phyloP scores from a whole-genome alignment of 2,888 invertebrate genomes.

The Tetramorium bicarinatum region DNA sequence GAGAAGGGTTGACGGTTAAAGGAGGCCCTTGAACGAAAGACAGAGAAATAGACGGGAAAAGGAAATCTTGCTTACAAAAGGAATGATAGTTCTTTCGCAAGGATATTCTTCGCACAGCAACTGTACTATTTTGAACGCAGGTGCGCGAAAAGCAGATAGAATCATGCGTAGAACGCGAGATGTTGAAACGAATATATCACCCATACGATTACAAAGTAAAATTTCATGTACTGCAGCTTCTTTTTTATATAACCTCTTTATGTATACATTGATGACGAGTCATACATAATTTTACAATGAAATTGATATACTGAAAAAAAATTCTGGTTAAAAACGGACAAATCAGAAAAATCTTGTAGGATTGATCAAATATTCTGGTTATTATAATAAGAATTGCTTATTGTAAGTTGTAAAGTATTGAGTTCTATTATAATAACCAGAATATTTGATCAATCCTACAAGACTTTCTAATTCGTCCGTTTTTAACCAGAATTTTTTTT shows the following conservation, averaged over 20 bases:
- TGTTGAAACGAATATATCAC: slow-evolving; percentile 4
- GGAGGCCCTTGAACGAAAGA: not conserved
- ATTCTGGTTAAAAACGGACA: too few species aligned
- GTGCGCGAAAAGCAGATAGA: not conserved
- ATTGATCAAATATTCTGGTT: too few species aligned
- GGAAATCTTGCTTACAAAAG: slow-evolving; percentile 9
- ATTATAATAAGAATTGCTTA: too few species aligned
- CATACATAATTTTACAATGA: not conserved
- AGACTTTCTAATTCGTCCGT: too few species aligned
- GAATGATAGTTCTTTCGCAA: not conserved
- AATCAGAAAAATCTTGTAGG: too few species aligned
- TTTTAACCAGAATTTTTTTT: too few species aligned
- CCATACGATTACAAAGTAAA: not conserved
- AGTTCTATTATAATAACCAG: too few species aligned
- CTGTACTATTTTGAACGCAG: slow-evolving; percentile 17
- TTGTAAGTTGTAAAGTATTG: too few species aligned
- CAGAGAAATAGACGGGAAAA: not conserved
- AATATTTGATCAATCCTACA: too few species aligned
- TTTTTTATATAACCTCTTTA: not conserved
- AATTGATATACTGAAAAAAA: too few species aligned
- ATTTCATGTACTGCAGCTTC: not conserved
- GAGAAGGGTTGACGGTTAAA: slow-evolving; percentile 30
- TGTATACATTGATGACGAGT: not conserved
- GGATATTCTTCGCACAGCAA: slow-evolving; percentile 3
- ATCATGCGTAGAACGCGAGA: not conserved